These are phyloP conservation scores for Phyllostomus discolor DNA, from an alignment of 2,113 vertebrate species.

Conservation along the genomic window DNA sequence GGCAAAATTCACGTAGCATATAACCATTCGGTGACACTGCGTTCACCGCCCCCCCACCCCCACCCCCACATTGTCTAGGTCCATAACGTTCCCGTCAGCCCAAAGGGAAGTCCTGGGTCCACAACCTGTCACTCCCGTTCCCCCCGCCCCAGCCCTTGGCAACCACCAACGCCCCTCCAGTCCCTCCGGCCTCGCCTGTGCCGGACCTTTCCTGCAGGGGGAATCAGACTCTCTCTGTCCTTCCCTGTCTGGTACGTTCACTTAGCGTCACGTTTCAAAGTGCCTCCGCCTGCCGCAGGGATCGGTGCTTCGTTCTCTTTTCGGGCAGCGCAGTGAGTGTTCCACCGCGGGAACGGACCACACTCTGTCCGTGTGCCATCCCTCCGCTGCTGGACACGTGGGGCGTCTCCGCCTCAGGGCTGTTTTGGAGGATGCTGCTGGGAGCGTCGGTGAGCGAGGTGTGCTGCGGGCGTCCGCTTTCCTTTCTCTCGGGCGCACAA, in stretches of 20 bases:
- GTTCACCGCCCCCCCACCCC: too few relatives aligned
- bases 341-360: background rate
- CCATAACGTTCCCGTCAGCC: background rate
- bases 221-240: fast-evolving
- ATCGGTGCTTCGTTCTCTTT: background rate
- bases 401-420: background rate
- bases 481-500: background rate
- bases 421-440: background rate
- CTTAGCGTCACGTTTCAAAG: background rate
- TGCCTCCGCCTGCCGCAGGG: fast-evolving
- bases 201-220: background rate
- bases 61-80: background rate
- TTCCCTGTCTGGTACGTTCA: background rate
- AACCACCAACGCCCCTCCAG: background rate
- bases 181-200: background rate
- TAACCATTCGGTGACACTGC: background rate
- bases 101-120: background rate
- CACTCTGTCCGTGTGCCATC: fast-evolving
- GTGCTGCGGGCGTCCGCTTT: background rate
- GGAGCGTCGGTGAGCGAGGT: fast-evolving
- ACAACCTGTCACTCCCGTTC: background rate
- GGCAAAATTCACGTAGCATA: background rate
- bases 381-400: background rate
- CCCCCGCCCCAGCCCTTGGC: too few relatives aligned
- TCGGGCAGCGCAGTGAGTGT: too few relatives aligned